Conservation (phyloP, 2,888 invertebrate genomes). For the Quadroppia sp. region DNA sequence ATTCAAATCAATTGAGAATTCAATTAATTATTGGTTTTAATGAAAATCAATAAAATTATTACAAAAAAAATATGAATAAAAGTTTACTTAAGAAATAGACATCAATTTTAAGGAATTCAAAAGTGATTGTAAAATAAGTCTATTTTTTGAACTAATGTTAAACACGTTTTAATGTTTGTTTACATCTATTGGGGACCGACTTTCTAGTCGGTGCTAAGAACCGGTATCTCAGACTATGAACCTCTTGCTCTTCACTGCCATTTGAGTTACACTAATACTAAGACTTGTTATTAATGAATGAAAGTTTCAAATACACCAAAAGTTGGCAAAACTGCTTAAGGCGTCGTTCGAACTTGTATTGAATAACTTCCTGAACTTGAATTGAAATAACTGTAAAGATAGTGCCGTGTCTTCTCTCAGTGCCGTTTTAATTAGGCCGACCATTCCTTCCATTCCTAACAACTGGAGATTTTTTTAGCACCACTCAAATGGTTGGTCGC, state of each 20-base stretch:
- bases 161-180: constrained; percentile 6
- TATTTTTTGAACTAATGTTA: not conserved
- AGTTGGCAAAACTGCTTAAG: not conserved
- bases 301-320: constrained; percentile 5
- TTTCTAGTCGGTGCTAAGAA: constrained; percentile 18
- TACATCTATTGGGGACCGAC: not conserved
- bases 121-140: no score
- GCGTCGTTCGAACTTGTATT: not conserved
- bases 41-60: no score
- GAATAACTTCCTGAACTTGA: constrained; percentile 24
- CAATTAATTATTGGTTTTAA: no score
- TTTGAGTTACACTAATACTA: not conserved
- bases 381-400: not conserved
- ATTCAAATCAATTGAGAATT: no score
- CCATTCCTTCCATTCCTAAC: not conserved
- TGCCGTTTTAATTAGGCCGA: constrained; percentile 2
- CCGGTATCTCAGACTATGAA: not conserved
- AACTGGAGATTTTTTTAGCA: constrained; percentile 12
- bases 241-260: constrained; percentile 13
- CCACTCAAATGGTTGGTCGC: constrained; percentile 7
- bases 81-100: no score
- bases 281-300: constrained; percentile 20
- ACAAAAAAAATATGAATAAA: no score
- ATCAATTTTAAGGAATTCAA: no score
- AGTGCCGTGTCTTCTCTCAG: not conserved